A percentile compares a stretch with the other conserved stretches of the same genome.
Evolutionary conservation across 2,797 vertebrate species (phyloP).

Genomic region (Cynopterus sphinx): DNA sequence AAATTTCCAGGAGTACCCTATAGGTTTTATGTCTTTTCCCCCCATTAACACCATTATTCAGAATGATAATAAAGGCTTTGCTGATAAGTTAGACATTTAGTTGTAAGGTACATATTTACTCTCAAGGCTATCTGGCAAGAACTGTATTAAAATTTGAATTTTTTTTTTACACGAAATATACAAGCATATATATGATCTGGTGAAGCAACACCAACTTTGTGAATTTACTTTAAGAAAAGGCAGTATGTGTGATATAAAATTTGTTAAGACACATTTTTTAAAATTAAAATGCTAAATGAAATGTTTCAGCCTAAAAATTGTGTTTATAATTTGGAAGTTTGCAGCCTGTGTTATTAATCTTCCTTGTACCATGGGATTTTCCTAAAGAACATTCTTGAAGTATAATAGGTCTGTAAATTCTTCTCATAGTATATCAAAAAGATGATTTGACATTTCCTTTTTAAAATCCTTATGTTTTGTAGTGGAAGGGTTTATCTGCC

Average conservation of each 20-base stretch:
- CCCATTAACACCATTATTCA: not conserved
- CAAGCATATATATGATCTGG: not conserved
- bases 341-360: not conserved
- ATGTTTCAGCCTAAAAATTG: not conserved
- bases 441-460: not conserved
- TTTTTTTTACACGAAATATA: not conserved
- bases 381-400: not conserved
- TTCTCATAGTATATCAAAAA: not conserved
- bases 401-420: not conserved
- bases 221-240: conserved; percentile 7
- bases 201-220: not conserved
- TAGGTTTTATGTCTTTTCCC: not conserved
- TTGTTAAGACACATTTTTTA: not conserved
- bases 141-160: not conserved
- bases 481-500: not conserved
- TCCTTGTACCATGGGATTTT: not conserved
- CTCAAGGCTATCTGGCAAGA: not conserved
- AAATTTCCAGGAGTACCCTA: not conserved
- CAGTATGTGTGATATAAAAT: not conserved
- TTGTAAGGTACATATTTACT: not conserved
- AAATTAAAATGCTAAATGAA: not conserved
- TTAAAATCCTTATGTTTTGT: not conserved
- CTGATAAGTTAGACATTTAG: conserved; percentile 8
- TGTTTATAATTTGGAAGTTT: not conserved
- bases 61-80: conserved; percentile 1